Conservation (phyloP, 2,113 vertebrate genomes). For the Tachycineta bicolor region DNA sequence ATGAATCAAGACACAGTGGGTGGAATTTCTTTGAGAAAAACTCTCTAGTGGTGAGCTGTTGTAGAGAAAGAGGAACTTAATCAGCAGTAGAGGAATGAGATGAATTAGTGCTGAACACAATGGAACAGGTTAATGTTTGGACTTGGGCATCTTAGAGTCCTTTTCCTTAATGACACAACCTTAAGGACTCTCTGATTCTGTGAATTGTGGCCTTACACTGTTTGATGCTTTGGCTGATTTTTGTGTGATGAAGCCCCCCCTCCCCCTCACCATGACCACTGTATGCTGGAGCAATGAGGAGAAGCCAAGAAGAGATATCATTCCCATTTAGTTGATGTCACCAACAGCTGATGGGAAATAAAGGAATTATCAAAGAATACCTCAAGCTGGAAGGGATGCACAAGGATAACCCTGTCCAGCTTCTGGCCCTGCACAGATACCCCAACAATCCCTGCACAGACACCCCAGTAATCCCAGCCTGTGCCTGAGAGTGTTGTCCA, state of each 20-base stretch:
- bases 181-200: too few relatives aligned
- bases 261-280: rapidly evolving
- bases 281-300: rapidly evolving
- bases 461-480: background rate
- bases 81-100: background rate
- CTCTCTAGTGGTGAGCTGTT: background rate
- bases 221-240: background rate
- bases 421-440: background rate
- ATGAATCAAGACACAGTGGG: background rate
- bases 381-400: background rate
- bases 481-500: rapidly evolving
- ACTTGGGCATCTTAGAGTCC: background rate
- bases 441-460: background rate
- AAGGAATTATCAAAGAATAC: background rate
- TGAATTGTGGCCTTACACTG: background rate
- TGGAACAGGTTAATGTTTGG: background rate
- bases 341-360: rapidly evolving
- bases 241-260: too few relatives aligned
- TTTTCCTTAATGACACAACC: background rate
- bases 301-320: background rate
- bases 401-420: rapidly evolving
- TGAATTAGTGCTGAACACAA: background rate
- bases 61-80: background rate
- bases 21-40: background rate
- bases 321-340: too few relatives aligned